Base-by-base conservation (phyloP, 2,113 vertebrate genomes). In the Psittacara wagleri region DNA sequence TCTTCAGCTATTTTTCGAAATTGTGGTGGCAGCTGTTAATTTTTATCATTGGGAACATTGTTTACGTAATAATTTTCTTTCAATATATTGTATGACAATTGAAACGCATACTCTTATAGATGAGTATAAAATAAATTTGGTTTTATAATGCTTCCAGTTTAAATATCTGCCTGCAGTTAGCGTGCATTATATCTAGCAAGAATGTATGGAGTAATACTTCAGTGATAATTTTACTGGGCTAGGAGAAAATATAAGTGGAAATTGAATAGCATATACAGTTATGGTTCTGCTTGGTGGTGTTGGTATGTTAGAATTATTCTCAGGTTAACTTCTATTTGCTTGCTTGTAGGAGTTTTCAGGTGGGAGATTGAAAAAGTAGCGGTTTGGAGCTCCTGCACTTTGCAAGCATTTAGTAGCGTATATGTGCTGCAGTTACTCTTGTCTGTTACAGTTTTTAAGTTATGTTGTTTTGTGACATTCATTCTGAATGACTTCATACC, bases 351-450 rank as follows among this genome's bases (percentile, higher is more conserved):
- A 35, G 80, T 22, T 77, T 22, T 43, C 27, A 9, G 76, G 48
- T 44, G 80, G 57, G 52, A 41, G 59, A 28, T 8, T 24, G 84
- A 13, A 13, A 27, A 10, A 31, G 49, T 6, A 2, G 6, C 2
- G 2, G 15, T 22, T 20, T 52, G 46, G 66, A 37, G 72, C 62
- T n/a, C 12, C 22, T 14, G 6, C 3, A 1, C n/a, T 6, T n/a
- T 5, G 39, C 39, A 6, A 20, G 25, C 48, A 1, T 22, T 48
- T 10, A 23, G 39, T 14, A 25, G 77, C 27, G 3, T 1, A 1
- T 6, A 1, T 28, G 6, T 3, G 9, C 76, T 23, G 41, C 44
- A 4, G 29, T 17, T 41, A 31, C 85, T 17, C 85, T 17, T 7
- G 6, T 33, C 72, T 17, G 5, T 27, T 33, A 10, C 24, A 11